These are phyloP conservation scores for Megastigmus dorsalis DNA, from an alignment of 2,888 invertebrate species.

Conservation along the genomic window DNA sequence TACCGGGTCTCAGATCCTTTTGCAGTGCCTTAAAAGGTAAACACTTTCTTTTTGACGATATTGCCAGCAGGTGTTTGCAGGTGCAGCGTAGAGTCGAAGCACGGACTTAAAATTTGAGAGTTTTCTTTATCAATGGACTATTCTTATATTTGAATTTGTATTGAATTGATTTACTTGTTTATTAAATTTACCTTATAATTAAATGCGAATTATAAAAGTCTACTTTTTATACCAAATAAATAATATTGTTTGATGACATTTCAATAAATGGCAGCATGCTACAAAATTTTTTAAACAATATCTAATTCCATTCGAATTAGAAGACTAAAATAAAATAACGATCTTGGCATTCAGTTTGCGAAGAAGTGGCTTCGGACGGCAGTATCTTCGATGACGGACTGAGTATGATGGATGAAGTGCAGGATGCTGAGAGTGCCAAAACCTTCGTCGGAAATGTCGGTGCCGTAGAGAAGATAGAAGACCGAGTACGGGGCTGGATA, in stretches of 20 bases:
- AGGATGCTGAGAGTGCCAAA: slow-evolving; percentile 81
- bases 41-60: not conserved
- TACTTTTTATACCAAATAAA: too few species aligned
- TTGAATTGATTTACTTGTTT: not conserved
- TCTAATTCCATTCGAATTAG: too few species aligned
- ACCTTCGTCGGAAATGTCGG: slow-evolving; percentile 79
- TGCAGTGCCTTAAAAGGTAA: slow-evolving; percentile 91
- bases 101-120: too few species aligned
- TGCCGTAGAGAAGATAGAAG: slow-evolving; percentile 80
- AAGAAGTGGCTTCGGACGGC: slow-evolving; percentile 87
- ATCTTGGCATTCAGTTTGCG: slow-evolving; percentile 79
- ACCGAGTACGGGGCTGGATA: slow-evolving; percentile 86
- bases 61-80: too few species aligned
- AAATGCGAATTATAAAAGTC: too few species aligned
- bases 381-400: slow-evolving; percentile 87
- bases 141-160: too few species aligned
- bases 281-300: not conserved
- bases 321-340: not conserved
- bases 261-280: too few species aligned
- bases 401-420: slow-evolving; percentile 78
- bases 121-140: too few species aligned
- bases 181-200: too few species aligned
- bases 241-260: too few species aligned
- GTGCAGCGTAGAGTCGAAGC: too few species aligned
- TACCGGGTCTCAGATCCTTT: slow-evolving; percentile 89